Percentiles rank a stretch among this genome's conserved stretches.
Conservation (phyloP, 1,140 invertebrate genomes). For the Diploscapter pachys region DNA sequence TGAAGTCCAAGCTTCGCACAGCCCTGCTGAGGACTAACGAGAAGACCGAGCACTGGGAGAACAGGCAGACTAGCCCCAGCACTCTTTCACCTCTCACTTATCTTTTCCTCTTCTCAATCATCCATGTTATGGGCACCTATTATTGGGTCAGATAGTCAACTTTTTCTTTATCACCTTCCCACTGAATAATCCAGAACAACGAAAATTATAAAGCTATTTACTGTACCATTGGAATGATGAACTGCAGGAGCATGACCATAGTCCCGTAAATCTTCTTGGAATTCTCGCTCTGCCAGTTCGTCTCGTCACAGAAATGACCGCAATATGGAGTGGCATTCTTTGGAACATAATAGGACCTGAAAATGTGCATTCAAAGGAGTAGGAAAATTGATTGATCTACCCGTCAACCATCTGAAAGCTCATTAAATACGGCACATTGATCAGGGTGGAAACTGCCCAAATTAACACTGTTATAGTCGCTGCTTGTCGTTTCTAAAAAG, state of each 20-base stretch:
- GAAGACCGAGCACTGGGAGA: too few species aligned
- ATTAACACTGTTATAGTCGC: slow-evolving; percentile 48
- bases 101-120: too few species aligned
- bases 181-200: background rate
- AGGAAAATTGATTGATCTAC: background rate
- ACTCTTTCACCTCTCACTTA: too few species aligned
- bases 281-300: slow-evolving; percentile 51
- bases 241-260: slow-evolving; percentile 53
- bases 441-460: slow-evolving; percentile 48
- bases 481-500: slow-evolving; percentile 30
- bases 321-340: slow-evolving; percentile 52
- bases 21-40: too few species aligned
- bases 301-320: slow-evolving; percentile 54
- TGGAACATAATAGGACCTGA: slow-evolving; percentile 45
- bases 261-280: slow-evolving; percentile 49
- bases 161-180: background rate
- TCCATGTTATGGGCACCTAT: too few species aligned
- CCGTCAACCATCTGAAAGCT: slow-evolving; percentile 50
- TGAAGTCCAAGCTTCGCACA: too few species aligned
- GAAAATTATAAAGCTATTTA: background rate
- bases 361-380: slow-evolving; percentile 28
- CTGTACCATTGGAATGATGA: slow-evolving; percentile 14
- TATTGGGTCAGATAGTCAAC: too few species aligned
- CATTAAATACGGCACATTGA: slow-evolving; percentile 56
- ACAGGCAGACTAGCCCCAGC: too few species aligned